Conservation (phyloP, 1,140 invertebrate species). For the Drosophila auraria region DNA sequence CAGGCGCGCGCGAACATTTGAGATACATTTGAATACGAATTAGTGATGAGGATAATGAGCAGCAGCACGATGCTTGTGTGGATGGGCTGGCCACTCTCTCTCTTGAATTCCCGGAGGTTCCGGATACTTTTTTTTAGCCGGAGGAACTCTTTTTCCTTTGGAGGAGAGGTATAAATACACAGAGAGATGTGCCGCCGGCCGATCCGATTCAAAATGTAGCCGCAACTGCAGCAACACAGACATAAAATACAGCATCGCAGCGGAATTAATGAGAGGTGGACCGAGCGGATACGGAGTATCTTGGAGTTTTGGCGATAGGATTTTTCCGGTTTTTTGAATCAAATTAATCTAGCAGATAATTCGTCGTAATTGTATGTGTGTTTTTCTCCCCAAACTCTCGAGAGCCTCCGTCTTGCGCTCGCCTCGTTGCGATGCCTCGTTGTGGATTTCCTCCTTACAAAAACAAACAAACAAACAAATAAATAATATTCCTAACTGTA, state of each 20-base stretch:
- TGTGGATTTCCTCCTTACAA: constrained; percentile 44
- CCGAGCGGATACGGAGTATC: constrained; percentile 10
- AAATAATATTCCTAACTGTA: constrained; percentile 55
- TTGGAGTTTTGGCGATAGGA: constrained; percentile 20
- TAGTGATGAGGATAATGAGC: constrained; percentile 8
- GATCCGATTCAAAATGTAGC: constrained; percentile 35
- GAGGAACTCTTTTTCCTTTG: not conserved
- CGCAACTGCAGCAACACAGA: constrained; percentile 20
- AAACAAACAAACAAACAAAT: constrained; percentile 23
- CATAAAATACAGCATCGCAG: constrained; percentile 33
- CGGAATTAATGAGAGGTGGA: not conserved
- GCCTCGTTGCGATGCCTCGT: constrained; percentile 31
- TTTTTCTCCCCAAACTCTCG: constrained; percentile 11
- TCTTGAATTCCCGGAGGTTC: constrained; percentile 8
- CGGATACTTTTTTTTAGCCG: constrained; percentile 19
- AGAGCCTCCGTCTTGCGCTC: constrained; percentile 26
- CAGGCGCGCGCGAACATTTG: constrained; percentile 22
- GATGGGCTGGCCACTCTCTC: constrained; percentile 27
- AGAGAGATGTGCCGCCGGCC: constrained; percentile 32
- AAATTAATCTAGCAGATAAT: constrained; percentile 33
- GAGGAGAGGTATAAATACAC: constrained; percentile 35
- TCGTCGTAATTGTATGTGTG: constrained; percentile 27
- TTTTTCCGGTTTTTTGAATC: constrained; percentile 41
- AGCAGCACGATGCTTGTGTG: constrained; percentile 36
- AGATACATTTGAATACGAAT: constrained; percentile 32